Percentiles rank a stretch among this genome's conserved stretches.
phyloP scores from a whole-genome alignment of 2,797 vertebrate species.

The Menidia menidia region DNA sequence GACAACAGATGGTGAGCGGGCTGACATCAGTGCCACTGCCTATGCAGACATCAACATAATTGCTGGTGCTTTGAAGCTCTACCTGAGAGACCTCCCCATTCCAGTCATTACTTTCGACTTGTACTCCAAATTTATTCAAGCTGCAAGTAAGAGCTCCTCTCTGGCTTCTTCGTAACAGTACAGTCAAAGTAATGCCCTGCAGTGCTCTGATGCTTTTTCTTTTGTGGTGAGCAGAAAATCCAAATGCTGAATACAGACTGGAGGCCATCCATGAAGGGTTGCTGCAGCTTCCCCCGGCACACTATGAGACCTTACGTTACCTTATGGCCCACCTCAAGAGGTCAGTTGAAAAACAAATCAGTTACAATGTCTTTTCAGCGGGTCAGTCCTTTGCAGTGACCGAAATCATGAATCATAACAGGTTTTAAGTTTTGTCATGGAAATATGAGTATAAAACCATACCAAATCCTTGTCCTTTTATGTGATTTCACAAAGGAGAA shows the following conservation, averaged over 20 bases:
- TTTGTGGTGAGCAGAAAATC: slow-evolving; percentile 83
- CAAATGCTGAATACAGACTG: slow-evolving; percentile 90
- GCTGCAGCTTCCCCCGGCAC: slow-evolving; percentile 94
- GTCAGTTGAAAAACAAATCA: slow-evolving; percentile 63
- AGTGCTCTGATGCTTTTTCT: slow-evolving; percentile 20
- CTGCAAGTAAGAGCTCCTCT: slow-evolving; percentile 89
- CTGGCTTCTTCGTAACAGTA: background rate
- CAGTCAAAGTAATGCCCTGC: background rate
- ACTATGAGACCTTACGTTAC: slow-evolving; percentile 94
- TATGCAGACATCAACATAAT: slow-evolving; percentile 99
- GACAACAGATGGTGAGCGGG: slow-evolving; percentile 93
- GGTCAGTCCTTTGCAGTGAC: background rate
- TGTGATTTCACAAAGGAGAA: no score
- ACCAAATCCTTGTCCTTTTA: no score
- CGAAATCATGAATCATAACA: no score
- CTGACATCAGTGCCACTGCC: slow-evolving; percentile 90
- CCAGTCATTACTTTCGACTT: slow-evolving; percentile 96
- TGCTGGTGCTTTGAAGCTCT: slow-evolving; percentile 96
- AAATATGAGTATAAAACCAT: background rate
- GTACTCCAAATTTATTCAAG: slow-evolving; percentile 97
- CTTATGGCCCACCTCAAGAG: slow-evolving; percentile 86
- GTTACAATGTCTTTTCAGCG: background rate
- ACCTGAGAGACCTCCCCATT: slow-evolving; percentile 98
- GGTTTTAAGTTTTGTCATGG: no score
- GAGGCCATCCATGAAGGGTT: slow-evolving; percentile 94